phyloP scores from a whole-genome alignment of 2,888 invertebrate genomes.

The Agonopterix alstromeriana region DNA sequence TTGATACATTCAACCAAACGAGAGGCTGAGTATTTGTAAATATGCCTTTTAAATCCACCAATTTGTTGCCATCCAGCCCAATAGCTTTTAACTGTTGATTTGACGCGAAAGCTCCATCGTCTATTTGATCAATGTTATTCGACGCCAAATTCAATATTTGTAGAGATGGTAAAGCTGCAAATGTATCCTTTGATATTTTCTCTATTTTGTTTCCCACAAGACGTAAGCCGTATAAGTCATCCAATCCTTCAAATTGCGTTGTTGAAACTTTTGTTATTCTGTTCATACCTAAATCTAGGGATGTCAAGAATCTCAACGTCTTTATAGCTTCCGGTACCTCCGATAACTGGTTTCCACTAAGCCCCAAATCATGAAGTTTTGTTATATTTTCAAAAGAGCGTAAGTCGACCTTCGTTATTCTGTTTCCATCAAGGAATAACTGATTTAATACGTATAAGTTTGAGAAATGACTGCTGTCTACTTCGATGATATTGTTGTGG shows the following conservation, averaged over 20 bases:
- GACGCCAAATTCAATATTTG: conserved; percentile 88
- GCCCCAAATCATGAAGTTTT: conserved; percentile 84
- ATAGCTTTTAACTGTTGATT: conserved; percentile 85
- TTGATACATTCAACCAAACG: conserved; percentile 88
- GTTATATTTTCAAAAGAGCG: conserved; percentile 87
- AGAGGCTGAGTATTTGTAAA: conserved; percentile 84
- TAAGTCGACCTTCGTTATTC: conserved; percentile 81
- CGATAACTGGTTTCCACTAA: conserved; percentile 84
- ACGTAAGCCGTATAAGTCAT: conserved; percentile 84
- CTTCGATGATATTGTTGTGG: conserved; percentile 81
- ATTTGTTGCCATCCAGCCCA: conserved; percentile 85
- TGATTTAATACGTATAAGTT: conserved; percentile 85
- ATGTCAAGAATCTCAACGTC: conserved; percentile 82
- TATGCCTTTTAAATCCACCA: conserved; percentile 86
- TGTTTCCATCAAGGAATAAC: conserved; percentile 85
- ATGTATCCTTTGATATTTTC: conserved; percentile 85
- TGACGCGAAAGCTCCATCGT: conserved; percentile 85
- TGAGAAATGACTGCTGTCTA: conserved; percentile 82
- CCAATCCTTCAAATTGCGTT: conserved; percentile 84
- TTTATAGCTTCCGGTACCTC: conserved; percentile 83
- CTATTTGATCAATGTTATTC: conserved; percentile 86
- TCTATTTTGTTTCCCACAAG: conserved; percentile 88
- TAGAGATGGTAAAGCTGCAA: conserved; percentile 82
- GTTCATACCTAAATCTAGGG: conserved; percentile 89
- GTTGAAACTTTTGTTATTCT: conserved; percentile 83